Evolutionary conservation across 2,888 invertebrate species (phyloP), one percentile per base, ranked within the genome.

Genomic region (Amiota minor): DNA sequence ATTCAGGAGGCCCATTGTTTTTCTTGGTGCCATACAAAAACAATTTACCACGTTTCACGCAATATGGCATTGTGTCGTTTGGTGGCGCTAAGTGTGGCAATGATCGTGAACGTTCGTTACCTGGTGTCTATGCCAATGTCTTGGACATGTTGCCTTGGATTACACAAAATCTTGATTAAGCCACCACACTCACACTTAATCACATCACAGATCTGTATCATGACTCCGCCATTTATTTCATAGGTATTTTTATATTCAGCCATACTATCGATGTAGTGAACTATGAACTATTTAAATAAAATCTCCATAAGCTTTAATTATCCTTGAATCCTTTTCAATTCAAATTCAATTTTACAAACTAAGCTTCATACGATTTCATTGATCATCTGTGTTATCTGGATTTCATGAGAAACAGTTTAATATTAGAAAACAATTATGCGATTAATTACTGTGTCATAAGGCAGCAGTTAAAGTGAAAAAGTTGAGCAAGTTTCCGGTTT

Each of bases 31-130:
- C 18, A 0, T 88, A 82, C 53, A 82, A 81, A 64, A 10, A 55
- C 2, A 10, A 59, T 3, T 47, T 10, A 0, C 70, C 72, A 8
- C 86, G 86, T 9, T 86, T 78, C 35, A 76, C 89, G 2, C 89
- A 89, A 74, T 88, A 84, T 67, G 94, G 94, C 8, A 87, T 94
- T 0, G 93, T 94, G 0, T 93, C 93, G 0, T 92, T 92, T 77
- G 94, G 94, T 0, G 91, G 92, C 0, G 86, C 88, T 0, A 84
- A 89, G 0, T 94, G 94, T 79, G 89, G 87, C 12, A 59, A 53
- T 0, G 92, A 92, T 0, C 86, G 71, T 0, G 92, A 92, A 0
- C 86, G 71, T 20, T 88, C 79, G 9, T 82, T 78, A 72, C 93
- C 93, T 0, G 93, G 91, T 0, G 91, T 93, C 8, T 93, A 92